A percentile compares a stretch with the other conserved stretches of the same genome.
Conservation (phyloP, 2,797 vertebrate species). For the Austrolebias charrua region DNA sequence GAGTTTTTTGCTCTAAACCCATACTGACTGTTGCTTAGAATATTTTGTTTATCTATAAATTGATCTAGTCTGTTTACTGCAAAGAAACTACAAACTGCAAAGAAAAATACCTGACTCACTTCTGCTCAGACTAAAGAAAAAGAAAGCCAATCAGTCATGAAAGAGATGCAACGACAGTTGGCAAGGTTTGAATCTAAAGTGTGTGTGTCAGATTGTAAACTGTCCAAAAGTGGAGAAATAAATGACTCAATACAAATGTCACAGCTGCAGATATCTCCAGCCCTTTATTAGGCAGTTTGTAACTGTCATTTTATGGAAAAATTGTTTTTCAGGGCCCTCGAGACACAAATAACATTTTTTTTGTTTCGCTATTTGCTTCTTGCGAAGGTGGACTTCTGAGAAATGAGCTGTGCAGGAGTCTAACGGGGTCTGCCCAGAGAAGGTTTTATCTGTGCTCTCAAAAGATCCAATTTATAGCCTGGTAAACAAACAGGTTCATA, state of each 20-base stretch:
- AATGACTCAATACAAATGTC: constrained; percentile 32
- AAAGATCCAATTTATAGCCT: no score
- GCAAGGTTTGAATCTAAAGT: constrained; percentile 32
- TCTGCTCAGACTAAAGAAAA: constrained; percentile 20
- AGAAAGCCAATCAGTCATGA: constrained; percentile 13
- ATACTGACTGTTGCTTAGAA: no score
- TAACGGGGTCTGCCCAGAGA: no score
- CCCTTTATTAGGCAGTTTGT: constrained; percentile 43
- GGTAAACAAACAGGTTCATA: no score
- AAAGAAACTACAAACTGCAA: no score
- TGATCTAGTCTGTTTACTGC: no score
- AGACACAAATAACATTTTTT: constrained; percentile 8
- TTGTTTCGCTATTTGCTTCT: constrained; percentile 12
- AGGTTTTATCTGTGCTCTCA: neutral
- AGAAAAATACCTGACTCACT: constrained; percentile 1
- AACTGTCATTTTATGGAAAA: constrained; percentile 36
- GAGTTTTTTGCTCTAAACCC: no score
- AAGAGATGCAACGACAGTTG: constrained; percentile 22
- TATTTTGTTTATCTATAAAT: no score
- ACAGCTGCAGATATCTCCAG: constrained; percentile 24
- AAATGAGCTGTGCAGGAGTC: neutral
- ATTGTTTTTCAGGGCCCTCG: constrained; percentile 17
- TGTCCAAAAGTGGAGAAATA: constrained; percentile 33
- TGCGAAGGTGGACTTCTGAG: neutral
- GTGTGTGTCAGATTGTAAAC: constrained; percentile 24